Base-by-base conservation (phyloP, 2,888 invertebrate species). In the Macrostomum cliftonense region DNA sequence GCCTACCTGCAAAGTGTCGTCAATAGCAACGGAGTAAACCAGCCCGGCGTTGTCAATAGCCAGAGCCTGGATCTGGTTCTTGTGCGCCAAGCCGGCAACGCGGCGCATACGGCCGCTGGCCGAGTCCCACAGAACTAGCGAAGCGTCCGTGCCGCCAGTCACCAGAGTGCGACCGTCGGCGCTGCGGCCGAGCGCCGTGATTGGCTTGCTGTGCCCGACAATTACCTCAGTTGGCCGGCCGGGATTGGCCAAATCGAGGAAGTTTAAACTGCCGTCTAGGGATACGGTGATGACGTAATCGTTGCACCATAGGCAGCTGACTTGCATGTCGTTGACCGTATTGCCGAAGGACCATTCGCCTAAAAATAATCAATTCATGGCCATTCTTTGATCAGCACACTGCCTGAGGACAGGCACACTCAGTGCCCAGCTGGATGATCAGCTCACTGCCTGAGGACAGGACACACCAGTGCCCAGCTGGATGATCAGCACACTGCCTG, bases 291-390 rank as follows among this genome's bases (percentile, higher is more conserved):
- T 71, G 28, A 97, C 73, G 67, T 85, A 77, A 49, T 82, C 77
- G 43, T 83, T 83, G 75, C 88, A 87, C 95, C 97, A 99, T 28
- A 93, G 73, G 65, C 93, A 91, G 1, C 91, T 88, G 13, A 97
- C 82, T 77, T 82, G 74, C 54, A 71, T 70, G 54, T 73, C 70
- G 5, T 63, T 62, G 12, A 73, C 56, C 9, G 60, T 59, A 4
- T 54, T 76, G 43, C 93, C 93, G 79, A 89, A 80, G 21, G 78
- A 76, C 71, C 91, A 91, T 59, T 85, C 82, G 0, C 79, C 78
- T 43, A 80, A 60, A 58, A 38, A 39, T 28, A 49, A 36, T 46
- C 40, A 28, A 9, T 28, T 4, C 4, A 28, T 9, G 28, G 9
- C 9, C 9, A 7, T 4, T 28, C 9, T 21, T 49, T 13, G 43